These are phyloP conservation scores for Mustela erminea DNA, from an alignment of 2,797 vertebrate species.

Conservation along the genomic window DNA sequence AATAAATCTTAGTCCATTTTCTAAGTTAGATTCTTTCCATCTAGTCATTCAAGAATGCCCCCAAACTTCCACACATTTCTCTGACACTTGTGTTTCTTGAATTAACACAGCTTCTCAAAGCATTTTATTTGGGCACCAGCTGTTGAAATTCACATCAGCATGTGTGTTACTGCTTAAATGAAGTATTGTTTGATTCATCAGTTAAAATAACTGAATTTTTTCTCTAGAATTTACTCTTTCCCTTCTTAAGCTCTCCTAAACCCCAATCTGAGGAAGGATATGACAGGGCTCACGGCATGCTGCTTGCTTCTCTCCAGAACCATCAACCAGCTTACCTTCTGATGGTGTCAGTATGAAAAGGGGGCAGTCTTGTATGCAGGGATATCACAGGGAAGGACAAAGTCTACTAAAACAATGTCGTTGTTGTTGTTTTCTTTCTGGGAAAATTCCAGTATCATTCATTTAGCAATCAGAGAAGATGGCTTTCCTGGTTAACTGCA, in stretches of 20 bases:
- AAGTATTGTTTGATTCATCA: slow-evolving; percentile 36
- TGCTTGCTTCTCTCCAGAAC: background rate
- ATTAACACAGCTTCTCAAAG: slow-evolving; percentile 24
- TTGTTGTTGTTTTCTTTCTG: background rate
- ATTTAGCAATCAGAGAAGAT: slow-evolving; percentile 41
- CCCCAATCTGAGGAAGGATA: background rate
- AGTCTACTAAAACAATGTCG: background rate
- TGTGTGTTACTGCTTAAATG: background rate
- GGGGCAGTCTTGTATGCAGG: background rate
- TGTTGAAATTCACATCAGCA: slow-evolving; percentile 4
- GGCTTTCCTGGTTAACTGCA: background rate
- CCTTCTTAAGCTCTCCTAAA: background rate
- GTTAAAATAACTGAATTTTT: slow-evolving; percentile 31
- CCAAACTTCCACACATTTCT: background rate
- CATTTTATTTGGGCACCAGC: background rate
- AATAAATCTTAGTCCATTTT: background rate
- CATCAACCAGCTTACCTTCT: background rate
- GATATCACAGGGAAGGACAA: background rate
- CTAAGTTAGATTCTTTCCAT: background rate
- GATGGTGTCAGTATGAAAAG: background rate
- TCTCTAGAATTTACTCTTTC: slow-evolving; percentile 38
- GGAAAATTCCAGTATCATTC: slow-evolving; percentile 50
- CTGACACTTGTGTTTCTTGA: slow-evolving; percentile 26
- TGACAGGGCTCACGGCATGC: fast-evolving
- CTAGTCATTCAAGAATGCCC: background rate